These are phyloP conservation scores for Caerostris extrusa DNA, from an alignment of 1,140 invertebrate genomes.

Conservation along the genomic window DNA sequence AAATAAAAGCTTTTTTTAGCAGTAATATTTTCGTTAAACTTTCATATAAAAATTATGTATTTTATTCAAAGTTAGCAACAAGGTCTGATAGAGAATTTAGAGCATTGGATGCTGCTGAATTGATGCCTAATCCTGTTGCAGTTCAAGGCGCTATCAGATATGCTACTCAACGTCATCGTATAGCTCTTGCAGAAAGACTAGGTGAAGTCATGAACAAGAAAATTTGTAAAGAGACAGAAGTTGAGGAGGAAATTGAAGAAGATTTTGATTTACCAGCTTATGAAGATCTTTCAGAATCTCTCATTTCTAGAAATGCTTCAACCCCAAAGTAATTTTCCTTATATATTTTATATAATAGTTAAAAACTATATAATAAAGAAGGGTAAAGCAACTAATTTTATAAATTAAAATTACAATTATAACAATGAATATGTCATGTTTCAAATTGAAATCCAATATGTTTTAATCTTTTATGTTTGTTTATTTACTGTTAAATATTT, in stretches of 20 bases:
- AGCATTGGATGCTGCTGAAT: constrained; percentile 92
- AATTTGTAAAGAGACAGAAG: constrained; percentile 75
- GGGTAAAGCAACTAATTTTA: no score
- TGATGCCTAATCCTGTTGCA: constrained; percentile 89
- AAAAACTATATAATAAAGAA: background rate
- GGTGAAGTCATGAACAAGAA: constrained; percentile 80
- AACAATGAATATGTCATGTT: no score
- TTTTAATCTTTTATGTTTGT: no score
- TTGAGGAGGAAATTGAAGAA: constrained; percentile 54
- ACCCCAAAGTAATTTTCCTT: background rate
- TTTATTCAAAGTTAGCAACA: constrained; percentile 87
- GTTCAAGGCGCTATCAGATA: constrained; percentile 93
- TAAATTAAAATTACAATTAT: no score
- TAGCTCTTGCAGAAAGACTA: constrained; percentile 87
- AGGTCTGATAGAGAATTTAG: constrained; percentile 91
- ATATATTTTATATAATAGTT: background rate
- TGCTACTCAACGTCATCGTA: constrained; percentile 88
- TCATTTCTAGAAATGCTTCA: constrained; percentile 16
- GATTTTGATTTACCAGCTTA: background rate
- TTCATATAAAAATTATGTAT: background rate
- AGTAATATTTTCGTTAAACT: background rate
- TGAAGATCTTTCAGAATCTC: constrained; percentile 44
- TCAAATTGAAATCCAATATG: no score
- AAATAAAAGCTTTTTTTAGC: no score
- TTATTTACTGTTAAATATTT: background rate